These are phyloP conservation scores for Diabrotica undecimpunctata DNA, from an alignment of 1,140 invertebrate species.

Conservation along the genomic window DNA sequence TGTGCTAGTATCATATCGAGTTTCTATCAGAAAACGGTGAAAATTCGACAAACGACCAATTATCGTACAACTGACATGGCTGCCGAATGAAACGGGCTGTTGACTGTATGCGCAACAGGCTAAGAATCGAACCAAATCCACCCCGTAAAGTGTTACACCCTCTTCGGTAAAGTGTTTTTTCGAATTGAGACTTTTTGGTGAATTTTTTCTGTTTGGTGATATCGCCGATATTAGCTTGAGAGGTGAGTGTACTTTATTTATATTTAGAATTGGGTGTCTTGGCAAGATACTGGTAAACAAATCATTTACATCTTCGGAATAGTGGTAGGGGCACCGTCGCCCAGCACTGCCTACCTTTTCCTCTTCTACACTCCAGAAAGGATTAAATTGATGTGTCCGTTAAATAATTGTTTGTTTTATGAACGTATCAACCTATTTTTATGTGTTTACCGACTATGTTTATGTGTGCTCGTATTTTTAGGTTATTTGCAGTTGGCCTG, in stretches of 20 bases:
- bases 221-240: conserved; percentile 5
- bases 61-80: conserved; percentile 13
- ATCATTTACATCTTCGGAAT: conserved; percentile 20
- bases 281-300: conserved; percentile 32
- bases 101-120: conserved; percentile 8
- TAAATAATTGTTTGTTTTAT: too few species aligned
- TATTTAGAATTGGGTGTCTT: conserved; percentile 21
- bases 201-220: not conserved
- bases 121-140: conserved; percentile 4
- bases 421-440: too few species aligned
- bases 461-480: too few species aligned
- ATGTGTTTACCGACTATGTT: too few species aligned
- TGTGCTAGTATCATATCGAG: not conserved
- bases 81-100: conserved; percentile 3
- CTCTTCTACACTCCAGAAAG: too few species aligned
- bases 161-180: not conserved
- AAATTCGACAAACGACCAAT: conserved; percentile 1
- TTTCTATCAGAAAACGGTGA: conserved; percentile 17
- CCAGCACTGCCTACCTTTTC: too few species aligned
- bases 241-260: conserved; percentile 27
- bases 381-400: too few species aligned
- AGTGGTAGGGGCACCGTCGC: not conserved
- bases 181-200: not conserved
- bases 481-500: too few species aligned
- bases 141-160: conserved; percentile 5